phyloP scores from a whole-genome alignment of 2,113 vertebrate species.

The Grammomys surdaster region DNA sequence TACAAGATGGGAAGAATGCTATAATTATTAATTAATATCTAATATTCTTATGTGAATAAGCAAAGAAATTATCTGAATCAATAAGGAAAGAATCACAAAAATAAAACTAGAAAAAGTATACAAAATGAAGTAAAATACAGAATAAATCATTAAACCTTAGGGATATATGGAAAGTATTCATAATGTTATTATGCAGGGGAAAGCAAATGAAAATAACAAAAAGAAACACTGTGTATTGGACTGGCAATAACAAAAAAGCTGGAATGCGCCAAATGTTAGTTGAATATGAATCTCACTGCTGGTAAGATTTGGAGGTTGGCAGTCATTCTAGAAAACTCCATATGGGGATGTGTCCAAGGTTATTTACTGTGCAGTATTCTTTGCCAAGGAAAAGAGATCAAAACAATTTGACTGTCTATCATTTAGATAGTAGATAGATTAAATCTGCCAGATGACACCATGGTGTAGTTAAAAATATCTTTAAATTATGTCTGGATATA shows the following conservation, averaged over 20 bases:
- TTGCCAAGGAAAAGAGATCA: not conserved
- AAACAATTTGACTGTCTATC: conserved; percentile 20
- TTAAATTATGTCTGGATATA: not conserved
- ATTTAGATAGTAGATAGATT: not conserved
- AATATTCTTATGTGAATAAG: not conserved
- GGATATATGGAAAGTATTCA: not conserved
- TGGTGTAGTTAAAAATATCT: not conserved
- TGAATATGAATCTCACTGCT: conserved; percentile 16
- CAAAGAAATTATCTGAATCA: not conserved
- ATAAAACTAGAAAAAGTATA: not conserved
- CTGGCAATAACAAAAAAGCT: conserved; percentile 17
- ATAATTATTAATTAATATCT: not conserved
- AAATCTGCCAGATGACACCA: not conserved
- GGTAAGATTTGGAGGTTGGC: conserved; percentile 28
- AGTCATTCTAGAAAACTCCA: conserved; percentile 52
- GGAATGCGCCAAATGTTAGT: conserved; percentile 23
- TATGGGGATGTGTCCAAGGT: not conserved
- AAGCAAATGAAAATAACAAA: conserved; percentile 5
- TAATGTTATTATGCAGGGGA: not conserved
- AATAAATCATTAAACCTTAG: not conserved
- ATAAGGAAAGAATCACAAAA: not conserved
- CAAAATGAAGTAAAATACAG: not conserved
- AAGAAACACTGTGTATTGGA: not conserved
- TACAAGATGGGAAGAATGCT: not conserved
- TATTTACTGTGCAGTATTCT: not conserved